Percentiles rank a stretch among this genome's conserved stretches.
Evolutionary conservation across 1,140 invertebrate genomes (phyloP).

Genomic region (Hermetia illucens): DNA sequence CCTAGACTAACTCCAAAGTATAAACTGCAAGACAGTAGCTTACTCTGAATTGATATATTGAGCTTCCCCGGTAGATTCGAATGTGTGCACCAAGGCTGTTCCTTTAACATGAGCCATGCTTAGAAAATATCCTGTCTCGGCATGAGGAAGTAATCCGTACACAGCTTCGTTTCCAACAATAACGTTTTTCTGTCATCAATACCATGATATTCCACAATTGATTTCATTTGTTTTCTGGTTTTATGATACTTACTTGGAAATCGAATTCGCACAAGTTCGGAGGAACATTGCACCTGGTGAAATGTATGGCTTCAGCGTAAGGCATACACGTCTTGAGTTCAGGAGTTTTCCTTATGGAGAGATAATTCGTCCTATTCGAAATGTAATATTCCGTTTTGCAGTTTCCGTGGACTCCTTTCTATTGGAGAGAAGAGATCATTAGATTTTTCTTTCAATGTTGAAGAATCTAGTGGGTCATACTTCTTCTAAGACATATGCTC

Average conservation of each 20-base stretch:
- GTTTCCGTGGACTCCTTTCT: conserved; percentile 26
- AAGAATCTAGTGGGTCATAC: conserved; percentile 14
- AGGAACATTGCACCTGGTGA: conserved; percentile 25
- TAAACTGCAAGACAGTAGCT: conserved; percentile 2
- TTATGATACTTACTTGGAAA: conserved; percentile 11
- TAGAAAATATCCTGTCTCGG: conserved; percentile 24
- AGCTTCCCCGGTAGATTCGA: conserved; percentile 28
- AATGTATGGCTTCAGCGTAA: conserved; percentile 22
- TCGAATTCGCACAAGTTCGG: conserved; percentile 26
- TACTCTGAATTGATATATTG: conserved; percentile 27
- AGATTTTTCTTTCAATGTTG: background rate
- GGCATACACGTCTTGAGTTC: conserved; percentile 24
- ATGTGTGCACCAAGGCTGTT: conserved; percentile 25
- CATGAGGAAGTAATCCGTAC: conserved; percentile 22
- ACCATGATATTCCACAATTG: too few species aligned
- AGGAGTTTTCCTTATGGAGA: conserved; percentile 26
- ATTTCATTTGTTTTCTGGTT: background rate
- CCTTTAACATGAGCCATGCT: conserved; percentile 26
- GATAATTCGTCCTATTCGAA: conserved; percentile 26
- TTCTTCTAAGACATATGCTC: conserved; percentile 35
- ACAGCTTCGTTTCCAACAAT: conserved; percentile 28
- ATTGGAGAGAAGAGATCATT: background rate
- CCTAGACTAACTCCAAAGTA: background rate
- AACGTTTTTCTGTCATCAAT: conserved; percentile 16
- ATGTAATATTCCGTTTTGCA: conserved; percentile 29